Evolutionary conservation across 1,140 invertebrate species (phyloP).

Genomic region (Reticulitermes speratus): DNA sequence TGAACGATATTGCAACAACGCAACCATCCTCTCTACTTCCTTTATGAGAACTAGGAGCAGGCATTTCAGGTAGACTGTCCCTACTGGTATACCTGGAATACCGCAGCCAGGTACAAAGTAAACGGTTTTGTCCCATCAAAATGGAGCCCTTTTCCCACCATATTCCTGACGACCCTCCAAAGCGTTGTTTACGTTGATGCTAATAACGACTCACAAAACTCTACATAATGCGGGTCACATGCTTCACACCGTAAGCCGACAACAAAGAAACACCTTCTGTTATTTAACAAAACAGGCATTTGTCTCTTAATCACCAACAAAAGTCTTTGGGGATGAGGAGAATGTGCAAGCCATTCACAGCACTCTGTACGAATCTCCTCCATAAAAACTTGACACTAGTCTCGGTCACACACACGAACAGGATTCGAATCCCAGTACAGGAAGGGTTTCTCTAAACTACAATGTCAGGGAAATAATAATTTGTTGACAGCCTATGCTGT

Average conservation of each 20-base stretch:
- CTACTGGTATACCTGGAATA: background rate
- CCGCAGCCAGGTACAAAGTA: background rate
- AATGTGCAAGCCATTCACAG: no score
- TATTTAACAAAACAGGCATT: background rate
- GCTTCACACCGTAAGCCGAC: background rate
- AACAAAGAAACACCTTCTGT: background rate
- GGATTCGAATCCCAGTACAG: no score
- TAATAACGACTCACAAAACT: background rate
- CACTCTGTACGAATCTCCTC: no score
- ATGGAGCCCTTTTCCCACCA: background rate
- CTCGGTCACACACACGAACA: no score
- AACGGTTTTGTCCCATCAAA: background rate
- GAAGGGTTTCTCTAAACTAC: no score
- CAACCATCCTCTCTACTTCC: background rate
- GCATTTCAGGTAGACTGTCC: background rate
- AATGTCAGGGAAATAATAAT: no score
- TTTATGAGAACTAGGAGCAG: background rate
- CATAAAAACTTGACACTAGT: no score
- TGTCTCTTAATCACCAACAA: background rate
- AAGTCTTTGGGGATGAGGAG: no score
- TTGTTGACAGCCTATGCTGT: no score
- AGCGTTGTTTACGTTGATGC: background rate
- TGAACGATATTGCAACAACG: background rate
- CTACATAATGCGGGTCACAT: background rate
- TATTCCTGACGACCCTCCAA: background rate